Base-by-base conservation (phyloP, 2,888 invertebrate genomes). In the Cyaniris semiargus region DNA sequence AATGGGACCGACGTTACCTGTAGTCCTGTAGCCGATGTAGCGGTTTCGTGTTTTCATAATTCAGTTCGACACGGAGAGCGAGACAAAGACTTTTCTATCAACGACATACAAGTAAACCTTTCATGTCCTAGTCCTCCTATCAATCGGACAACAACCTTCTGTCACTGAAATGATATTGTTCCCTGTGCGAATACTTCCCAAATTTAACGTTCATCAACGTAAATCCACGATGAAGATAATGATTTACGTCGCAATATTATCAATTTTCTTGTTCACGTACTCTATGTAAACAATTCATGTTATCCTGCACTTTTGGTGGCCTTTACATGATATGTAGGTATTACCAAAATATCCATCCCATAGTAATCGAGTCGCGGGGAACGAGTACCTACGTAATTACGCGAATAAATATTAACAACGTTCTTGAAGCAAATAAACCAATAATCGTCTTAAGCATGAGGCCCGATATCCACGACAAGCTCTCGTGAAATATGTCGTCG, bases 361-460 rank as follows among this genome's bases (percentile, higher is more conserved):
- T 10, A 6, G 10, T 10, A 10, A 44, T 44, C 10, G 38, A 10
- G 10, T 44, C 10, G 10, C 10, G 38, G 38, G 38, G 10, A 44
- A 44, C 38, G 38, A 44, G 10, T 44, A 44, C 44, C 44, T 44
- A 44, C 44, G 44, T 53, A 18, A 53, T 66, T 15, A 66, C 60
- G 60, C 60, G 21, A 10, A 23, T 27, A 66, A 66, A 60, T 27
- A 31, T 27, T 66, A 66, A 15, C 66, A 27, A 66, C 27, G 4
- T 31, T 18, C 13, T 15, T 66, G 23, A 66, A 66, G 15, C 27
- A 27, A 66, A 66, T 27, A 66, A 23, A 66, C 27, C 66, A 66
- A 66, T 60, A 15, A 66, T 66, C 66, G 23, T 60, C 66, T 66
- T 66, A 27, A 27, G 66, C 66, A 15, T 66, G 66, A 60, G 60